Evolutionary conservation across 2,888 invertebrate genomes (phyloP).

Genomic region (Nomada ruficornis): DNA sequence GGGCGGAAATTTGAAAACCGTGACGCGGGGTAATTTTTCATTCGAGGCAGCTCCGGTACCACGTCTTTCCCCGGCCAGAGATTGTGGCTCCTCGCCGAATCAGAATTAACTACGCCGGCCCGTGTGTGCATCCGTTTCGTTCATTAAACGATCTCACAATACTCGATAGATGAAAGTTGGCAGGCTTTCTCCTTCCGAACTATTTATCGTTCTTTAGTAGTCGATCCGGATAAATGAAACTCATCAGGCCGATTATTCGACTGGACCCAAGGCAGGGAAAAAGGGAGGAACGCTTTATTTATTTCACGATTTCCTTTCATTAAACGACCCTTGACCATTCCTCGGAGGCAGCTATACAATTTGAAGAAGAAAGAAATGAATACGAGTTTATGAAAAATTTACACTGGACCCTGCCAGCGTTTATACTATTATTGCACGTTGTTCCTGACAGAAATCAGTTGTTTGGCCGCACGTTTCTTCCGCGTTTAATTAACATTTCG

Average conservation of each 20-base stretch:
- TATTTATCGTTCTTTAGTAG: slow-evolving; percentile 59
- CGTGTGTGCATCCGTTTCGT: slow-evolving; percentile 60
- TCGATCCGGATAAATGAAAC: slow-evolving; percentile 51
- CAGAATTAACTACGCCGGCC: slow-evolving; percentile 58
- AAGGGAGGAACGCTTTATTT: neutral
- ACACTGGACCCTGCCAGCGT: no score
- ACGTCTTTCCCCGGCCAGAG: slow-evolving; percentile 36
- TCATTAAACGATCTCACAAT: slow-evolving; percentile 66
- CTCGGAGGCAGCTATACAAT: neutral
- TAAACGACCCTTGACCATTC: neutral
- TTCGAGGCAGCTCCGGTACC: slow-evolving; percentile 33
- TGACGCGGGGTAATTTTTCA: slow-evolving; percentile 69
- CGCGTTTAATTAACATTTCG: neutral
- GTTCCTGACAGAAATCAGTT: no score
- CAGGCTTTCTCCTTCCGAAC: slow-evolving; percentile 48
- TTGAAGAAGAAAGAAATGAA: neutral
- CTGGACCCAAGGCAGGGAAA: neutral
- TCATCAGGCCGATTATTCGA: slow-evolving; percentile 31
- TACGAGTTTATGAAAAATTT: no score
- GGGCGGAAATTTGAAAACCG: slow-evolving; percentile 64
- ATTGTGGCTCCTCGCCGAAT: slow-evolving; percentile 47
- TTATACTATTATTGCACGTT: no score
- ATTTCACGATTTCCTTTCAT: slow-evolving; percentile 38
- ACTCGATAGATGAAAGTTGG: slow-evolving; percentile 64
- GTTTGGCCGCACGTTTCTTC: no score